Conservation (phyloP, 1,140 invertebrate species). For the Palaemon carinicauda region DNA sequence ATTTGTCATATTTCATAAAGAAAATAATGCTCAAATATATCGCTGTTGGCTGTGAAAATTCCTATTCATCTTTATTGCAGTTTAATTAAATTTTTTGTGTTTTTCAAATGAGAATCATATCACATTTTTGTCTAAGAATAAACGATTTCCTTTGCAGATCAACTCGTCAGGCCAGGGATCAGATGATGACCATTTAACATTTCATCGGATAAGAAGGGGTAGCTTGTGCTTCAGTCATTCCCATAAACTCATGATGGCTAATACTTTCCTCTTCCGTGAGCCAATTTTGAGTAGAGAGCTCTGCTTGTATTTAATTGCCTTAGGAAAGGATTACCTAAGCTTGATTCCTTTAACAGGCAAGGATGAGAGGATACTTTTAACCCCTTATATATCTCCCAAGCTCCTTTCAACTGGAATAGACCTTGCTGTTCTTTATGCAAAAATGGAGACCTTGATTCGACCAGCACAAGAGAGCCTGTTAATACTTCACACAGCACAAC, state of each 20-base stretch:
- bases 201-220: conserved; percentile 1
- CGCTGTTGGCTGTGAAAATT: too few relatives aligned
- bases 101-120: too few relatives aligned
- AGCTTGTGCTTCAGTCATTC: background rate
- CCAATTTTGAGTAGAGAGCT: conserved; percentile 28
- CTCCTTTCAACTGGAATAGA: conserved; percentile 29
- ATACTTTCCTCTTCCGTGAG: conserved; percentile 46
- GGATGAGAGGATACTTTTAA: conserved; percentile 29
- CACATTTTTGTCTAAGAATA: too few relatives aligned
- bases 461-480: conserved; percentile 28
- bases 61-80: too few relatives aligned
- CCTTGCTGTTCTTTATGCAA: conserved; percentile 34
- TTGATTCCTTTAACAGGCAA: conserved; percentile 37
- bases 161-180: background rate
- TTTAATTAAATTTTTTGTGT: background rate
- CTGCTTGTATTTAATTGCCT: conserved; percentile 30
- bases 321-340: conserved; percentile 34
- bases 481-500: conserved; percentile 24
- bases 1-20: too few relatives aligned
- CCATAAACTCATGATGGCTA: conserved; percentile 28
- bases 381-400: conserved; percentile 22
- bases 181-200: conserved; percentile 14
- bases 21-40: background rate
- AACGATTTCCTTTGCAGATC: background rate
- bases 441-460: conserved; percentile 16